These are phyloP conservation scores for Helicoverpa zea DNA, from an alignment of 1,140 invertebrate species.

Conservation along the genomic window DNA sequence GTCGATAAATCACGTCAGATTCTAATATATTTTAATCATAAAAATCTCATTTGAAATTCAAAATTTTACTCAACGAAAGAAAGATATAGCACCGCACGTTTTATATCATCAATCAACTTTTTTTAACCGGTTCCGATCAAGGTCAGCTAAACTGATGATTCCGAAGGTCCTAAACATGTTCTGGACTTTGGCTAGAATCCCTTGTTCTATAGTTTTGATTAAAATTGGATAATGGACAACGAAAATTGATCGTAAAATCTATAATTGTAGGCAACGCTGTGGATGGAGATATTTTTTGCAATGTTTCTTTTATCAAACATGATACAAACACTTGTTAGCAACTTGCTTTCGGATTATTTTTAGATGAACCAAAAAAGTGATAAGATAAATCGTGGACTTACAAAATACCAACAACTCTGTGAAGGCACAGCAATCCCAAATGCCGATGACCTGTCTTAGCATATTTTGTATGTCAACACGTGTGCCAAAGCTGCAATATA, in stretches of 20 bases:
- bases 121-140: constrained; percentile 36
- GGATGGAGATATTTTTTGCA: neutral
- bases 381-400: neutral
- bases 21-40: neutral
- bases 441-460: too few species aligned
- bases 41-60: constrained; percentile 38
- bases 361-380: constrained; percentile 9
- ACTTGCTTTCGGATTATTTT: neutral
- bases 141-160: constrained; percentile 43
- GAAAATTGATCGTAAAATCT: constrained; percentile 38
- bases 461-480: too few species aligned
- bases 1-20: constrained; percentile 9
- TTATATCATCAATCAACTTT: constrained; percentile 20
- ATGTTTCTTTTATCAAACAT: neutral
- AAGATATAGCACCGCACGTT: neutral
- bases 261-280: constrained; percentile 35
- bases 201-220: constrained; percentile 38
- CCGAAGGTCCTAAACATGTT: constrained; percentile 18
- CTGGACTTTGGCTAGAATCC: neutral
- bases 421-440: too few species aligned
- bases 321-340: neutral
- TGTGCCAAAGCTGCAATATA: too few species aligned
- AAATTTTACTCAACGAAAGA: neutral
- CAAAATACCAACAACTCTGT: too few species aligned
- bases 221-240: constrained; percentile 5